These are phyloP conservation scores for Folsomia manolachei DNA, from an alignment of 2,888 invertebrate genomes.

Conservation along the genomic window DNA sequence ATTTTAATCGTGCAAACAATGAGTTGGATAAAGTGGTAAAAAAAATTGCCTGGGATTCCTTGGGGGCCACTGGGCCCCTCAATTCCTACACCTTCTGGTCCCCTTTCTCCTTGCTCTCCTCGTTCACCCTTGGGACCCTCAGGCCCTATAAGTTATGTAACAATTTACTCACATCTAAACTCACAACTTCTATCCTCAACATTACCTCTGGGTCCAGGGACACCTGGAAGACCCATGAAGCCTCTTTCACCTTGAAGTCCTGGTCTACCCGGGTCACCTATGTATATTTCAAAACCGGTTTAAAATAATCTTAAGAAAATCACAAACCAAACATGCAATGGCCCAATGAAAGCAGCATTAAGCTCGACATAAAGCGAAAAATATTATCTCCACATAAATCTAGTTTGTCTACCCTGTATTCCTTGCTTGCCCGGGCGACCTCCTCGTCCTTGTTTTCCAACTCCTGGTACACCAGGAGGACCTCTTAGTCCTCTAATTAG, in stretches of 20 bases:
- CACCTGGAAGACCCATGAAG: constrained; percentile 52
- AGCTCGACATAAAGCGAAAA: neutral
- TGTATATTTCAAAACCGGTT: no score
- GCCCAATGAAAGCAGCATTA: neutral
- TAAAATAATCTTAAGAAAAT: no score
- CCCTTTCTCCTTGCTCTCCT: constrained; percentile 73
- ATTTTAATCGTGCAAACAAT: no score
- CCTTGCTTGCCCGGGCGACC: constrained; percentile 59
- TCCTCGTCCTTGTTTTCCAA: constrained; percentile 57
- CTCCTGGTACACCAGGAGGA: constrained; percentile 66
- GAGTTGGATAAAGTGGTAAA: no score
- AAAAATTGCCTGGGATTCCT: constrained; percentile 66
- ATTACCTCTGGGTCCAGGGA: constrained; percentile 59
- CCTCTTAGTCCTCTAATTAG: constrained; percentile 64
- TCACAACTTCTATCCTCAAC: no score
- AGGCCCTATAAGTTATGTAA: constrained; percentile 56
- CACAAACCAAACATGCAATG: neutral
- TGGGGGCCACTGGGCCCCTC: constrained; percentile 75
- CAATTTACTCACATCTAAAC: no score
- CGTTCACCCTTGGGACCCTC: constrained; percentile 64
- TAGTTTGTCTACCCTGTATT: constrained; percentile 58
- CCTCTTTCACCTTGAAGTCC: constrained; percentile 65
- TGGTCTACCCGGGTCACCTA: constrained; percentile 66
- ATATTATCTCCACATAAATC: neutral
- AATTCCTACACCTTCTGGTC: constrained; percentile 67